Conservation (phyloP, 2,113 vertebrate genomes). For the Myocastor coypus region DNA sequence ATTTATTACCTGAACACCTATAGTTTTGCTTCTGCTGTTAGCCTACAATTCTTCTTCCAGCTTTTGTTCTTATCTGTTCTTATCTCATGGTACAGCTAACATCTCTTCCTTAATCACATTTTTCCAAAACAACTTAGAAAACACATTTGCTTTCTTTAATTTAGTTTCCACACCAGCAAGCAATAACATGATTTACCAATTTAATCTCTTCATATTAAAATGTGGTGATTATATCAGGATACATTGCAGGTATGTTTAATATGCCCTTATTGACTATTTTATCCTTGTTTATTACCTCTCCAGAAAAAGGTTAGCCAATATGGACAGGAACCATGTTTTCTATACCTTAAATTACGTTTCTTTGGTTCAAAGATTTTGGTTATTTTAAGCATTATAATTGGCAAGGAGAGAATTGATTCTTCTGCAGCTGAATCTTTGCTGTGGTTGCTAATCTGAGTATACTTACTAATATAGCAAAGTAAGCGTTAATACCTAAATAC, state of each 20-base stretch:
- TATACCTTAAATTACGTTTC: neutral
- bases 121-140: neutral
- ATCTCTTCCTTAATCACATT: neutral
- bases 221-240: neutral
- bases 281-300: conserved; percentile 9
- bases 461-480: neutral
- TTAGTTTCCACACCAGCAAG: neutral
- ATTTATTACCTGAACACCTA: neutral
- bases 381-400: conserved; percentile 5
- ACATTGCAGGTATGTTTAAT: neutral
- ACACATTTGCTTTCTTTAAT: neutral
- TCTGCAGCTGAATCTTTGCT: neutral
- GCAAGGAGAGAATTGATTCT: neutral
- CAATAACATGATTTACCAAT: neutral
- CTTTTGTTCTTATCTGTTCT: neutral
- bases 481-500: conserved; percentile 2
- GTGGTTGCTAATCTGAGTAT: neutral
- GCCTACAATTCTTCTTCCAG: neutral
- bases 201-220: conserved; percentile 23
- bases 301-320: neutral
- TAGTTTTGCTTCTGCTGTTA: neutral
- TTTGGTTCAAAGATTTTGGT: neutral
- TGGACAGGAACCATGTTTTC: neutral
- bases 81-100: neutral
- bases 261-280: neutral